phyloP scores from a whole-genome alignment of 1,140 invertebrate genomes.

The Nilaparvata lugens region DNA sequence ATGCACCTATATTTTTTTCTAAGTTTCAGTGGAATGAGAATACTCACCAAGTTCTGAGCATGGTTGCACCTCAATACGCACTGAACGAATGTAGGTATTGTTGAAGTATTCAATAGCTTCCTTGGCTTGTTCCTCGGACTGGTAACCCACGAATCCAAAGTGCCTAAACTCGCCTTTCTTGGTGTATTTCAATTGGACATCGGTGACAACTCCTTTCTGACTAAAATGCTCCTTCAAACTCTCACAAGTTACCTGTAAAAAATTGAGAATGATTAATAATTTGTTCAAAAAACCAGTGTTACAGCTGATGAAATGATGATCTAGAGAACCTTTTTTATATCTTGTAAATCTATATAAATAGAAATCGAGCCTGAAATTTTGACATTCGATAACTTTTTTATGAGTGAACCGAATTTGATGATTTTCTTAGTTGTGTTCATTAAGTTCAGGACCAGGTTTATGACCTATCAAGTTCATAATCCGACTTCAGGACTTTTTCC shows the following conservation, averaged over 20 bases:
- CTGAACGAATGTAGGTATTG: constrained; percentile 72
- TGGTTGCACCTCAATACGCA: constrained; percentile 65
- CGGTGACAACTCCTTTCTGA: constrained; percentile 75
- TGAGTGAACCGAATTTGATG: no score
- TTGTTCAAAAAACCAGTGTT: no score
- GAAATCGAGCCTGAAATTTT: no score
- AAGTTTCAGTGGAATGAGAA: neutral
- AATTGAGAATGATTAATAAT: constrained; percentile 17
- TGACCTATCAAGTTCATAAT: no score
- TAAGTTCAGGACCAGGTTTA: no score
- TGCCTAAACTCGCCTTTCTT: constrained; percentile 82
- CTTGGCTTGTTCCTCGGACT: constrained; percentile 64
- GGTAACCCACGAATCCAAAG: constrained; percentile 88
- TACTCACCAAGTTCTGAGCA: constrained; percentile 57
- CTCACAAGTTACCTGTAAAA: constrained; percentile 63
- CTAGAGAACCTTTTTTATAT: no score
- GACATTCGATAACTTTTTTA: no score
- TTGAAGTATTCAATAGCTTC: constrained; percentile 69
- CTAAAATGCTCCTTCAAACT: constrained; percentile 67
- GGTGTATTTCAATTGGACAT: constrained; percentile 86
- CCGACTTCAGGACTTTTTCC: no score
- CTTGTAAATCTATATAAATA: no score
- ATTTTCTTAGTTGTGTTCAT: no score
- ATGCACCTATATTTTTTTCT: no score
- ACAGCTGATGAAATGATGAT: no score